Conservation (phyloP, 1,140 invertebrate species). For the Hyposmocoma kahamanoa region DNA sequence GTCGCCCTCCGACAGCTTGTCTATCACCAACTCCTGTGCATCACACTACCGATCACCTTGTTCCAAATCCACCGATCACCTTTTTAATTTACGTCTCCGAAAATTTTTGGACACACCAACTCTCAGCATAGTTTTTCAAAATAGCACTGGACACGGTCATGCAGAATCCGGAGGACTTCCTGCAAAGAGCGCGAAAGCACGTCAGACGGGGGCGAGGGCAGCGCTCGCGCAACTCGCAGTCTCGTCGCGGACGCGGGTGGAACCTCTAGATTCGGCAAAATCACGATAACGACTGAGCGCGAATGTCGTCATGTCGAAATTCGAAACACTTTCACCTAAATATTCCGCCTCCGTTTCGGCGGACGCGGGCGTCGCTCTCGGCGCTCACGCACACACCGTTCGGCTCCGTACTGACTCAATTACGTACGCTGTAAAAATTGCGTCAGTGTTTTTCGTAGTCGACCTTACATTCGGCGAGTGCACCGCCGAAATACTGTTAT, state of each 20-base stretch:
- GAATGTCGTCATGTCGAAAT: slow-evolving; percentile 72
- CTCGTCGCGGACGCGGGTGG: slow-evolving; percentile 19
- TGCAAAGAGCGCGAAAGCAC: slow-evolving; percentile 51
- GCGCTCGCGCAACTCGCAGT: slow-evolving; percentile 33
- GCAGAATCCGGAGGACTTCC: slow-evolving; percentile 48
- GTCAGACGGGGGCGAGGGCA: slow-evolving; percentile 23
- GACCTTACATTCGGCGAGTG: slow-evolving; percentile 55
- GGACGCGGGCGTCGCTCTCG: slow-evolving; percentile 69
- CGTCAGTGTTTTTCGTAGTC: slow-evolving; percentile 69
- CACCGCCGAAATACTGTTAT: slow-evolving; percentile 67
- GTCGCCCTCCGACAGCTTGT: slow-evolving; percentile 62
- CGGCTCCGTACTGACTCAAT: slow-evolving; percentile 53
- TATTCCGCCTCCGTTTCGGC: slow-evolving; percentile 71
- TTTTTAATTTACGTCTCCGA: slow-evolving; percentile 65
- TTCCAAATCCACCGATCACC: slow-evolving; percentile 52
- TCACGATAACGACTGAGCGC: slow-evolving; percentile 72
- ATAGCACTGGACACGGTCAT: slow-evolving; percentile 50
- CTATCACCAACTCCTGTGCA: slow-evolving; percentile 48
- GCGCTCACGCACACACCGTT: slow-evolving; percentile 62
- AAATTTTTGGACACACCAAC: slow-evolving; percentile 59
- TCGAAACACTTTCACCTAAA: slow-evolving; percentile 74
- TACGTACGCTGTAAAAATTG: slow-evolving; percentile 72
- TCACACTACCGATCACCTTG: slow-evolving; percentile 55
- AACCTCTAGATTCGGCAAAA: slow-evolving; percentile 71
- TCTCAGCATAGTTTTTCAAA: slow-evolving; percentile 61